Conservation (phyloP, 2,113 vertebrate genomes). For the Actinemys pallida region DNA sequence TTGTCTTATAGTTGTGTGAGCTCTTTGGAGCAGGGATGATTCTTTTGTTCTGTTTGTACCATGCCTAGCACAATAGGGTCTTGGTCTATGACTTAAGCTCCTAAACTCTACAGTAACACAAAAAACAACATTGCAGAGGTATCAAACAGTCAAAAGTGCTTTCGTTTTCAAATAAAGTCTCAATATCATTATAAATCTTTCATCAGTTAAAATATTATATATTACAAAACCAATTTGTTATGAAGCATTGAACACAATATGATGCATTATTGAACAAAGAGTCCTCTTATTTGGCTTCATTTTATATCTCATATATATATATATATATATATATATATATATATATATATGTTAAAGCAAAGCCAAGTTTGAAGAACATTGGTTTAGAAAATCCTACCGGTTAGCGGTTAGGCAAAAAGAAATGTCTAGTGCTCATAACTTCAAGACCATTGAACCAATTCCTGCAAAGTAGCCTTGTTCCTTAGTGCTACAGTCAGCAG, state of each 20-base stretch:
- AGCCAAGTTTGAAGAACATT: not conserved
- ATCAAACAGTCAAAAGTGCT: not conserved
- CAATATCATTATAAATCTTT: not conserved
- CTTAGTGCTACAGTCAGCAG: not conserved
- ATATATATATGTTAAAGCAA: not conserved
- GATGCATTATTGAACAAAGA: not conserved
- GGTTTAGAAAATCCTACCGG: not conserved
- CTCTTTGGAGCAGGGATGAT: not conserved
- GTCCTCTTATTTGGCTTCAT: not conserved
- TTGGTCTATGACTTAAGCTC: not conserved
- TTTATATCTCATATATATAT: no score
- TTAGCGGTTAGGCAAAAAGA: not conserved
- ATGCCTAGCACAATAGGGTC: not conserved
- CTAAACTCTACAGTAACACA: not conserved
- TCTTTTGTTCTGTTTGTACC: not conserved
- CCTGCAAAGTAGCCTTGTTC: not conserved
- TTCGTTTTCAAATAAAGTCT: not conserved
- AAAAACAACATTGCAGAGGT: not conserved
- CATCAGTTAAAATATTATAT: not conserved
- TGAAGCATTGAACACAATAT: not conserved
- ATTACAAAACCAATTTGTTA: not conserved
- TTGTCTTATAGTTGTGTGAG: not conserved
- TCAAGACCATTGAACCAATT: not conserved
- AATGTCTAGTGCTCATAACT: not conserved
- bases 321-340: not conserved